A percentile compares a stretch with the other conserved stretches of the same genome.
phyloP scores from a whole-genome alignment of 2,888 invertebrate species.

The Lochmaea crataegi region DNA sequence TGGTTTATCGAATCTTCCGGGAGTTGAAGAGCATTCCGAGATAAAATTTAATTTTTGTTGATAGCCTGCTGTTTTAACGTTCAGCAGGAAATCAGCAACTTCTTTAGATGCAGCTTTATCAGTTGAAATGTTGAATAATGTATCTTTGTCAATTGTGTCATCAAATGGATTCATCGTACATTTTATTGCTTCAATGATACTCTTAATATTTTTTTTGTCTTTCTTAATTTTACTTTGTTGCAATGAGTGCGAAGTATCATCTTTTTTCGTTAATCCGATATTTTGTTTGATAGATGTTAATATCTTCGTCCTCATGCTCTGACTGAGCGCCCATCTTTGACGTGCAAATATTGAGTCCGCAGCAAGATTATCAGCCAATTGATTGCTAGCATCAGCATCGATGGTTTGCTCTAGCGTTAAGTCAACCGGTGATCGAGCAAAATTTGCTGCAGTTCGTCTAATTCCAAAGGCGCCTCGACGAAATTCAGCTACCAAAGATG shows the following conservation, averaged over 20 bases:
- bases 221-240: slow-evolving; percentile 39
- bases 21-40: slow-evolving; percentile 32
- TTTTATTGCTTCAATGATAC: slow-evolving; percentile 48
- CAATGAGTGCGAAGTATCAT: slow-evolving; percentile 48
- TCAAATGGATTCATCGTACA: slow-evolving; percentile 50
- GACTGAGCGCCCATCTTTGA: slow-evolving; percentile 34
- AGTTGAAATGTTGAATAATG: slow-evolving; percentile 54
- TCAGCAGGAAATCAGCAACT: slow-evolving; percentile 50
- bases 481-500: slow-evolving; percentile 23
- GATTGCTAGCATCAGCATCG: slow-evolving; percentile 46
- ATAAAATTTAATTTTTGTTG: slow-evolving; percentile 42
- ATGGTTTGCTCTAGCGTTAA: slow-evolving; percentile 50
- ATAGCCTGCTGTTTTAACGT: slow-evolving; percentile 31
- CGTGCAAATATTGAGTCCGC: slow-evolving; percentile 33
- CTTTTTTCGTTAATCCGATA: slow-evolving; percentile 48
- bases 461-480: slow-evolving; percentile 47
- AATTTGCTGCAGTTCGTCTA: slow-evolving; percentile 46
- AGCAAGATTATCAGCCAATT: slow-evolving; percentile 30
- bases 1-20: slow-evolving; percentile 34
- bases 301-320: slow-evolving; percentile 35
- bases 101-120: slow-evolving; percentile 54
- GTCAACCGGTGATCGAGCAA: slow-evolving; percentile 45
- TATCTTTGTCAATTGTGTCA: slow-evolving; percentile 43
- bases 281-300: slow-evolving; percentile 33
- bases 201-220: slow-evolving; percentile 42